phyloP scores from a whole-genome alignment of 2,113 vertebrate genomes.

The Elgaria multicarinata region DNA sequence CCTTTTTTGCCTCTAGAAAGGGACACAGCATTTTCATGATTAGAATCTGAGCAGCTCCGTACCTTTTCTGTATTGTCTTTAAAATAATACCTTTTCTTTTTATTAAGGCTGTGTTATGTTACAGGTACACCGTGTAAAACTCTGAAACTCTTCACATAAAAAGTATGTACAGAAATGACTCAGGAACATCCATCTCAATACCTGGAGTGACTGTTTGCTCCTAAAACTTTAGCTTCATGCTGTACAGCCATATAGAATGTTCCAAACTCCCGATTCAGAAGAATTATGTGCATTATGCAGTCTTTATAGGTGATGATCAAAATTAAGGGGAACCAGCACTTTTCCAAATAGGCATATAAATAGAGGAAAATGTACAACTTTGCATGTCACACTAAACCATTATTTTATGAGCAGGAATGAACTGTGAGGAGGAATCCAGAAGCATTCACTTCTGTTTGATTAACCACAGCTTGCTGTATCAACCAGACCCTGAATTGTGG shows the following conservation, averaged over 20 bases:
- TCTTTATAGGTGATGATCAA: background rate
- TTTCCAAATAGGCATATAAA: background rate
- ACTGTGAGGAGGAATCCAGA: background rate
- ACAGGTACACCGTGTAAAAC: constrained; percentile 43
- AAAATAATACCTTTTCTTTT: constrained; percentile 72
- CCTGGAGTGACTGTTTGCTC: background rate
- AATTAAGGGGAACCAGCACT: background rate
- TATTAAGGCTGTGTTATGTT: constrained; percentile 85
- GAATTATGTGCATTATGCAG: background rate
- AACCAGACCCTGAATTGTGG: background rate
- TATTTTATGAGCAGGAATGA: background rate
- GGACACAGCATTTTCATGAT: constrained; percentile 77
- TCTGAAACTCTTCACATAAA: background rate
- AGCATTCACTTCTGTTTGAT: background rate
- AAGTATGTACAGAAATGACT: background rate
- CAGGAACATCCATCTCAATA: background rate
- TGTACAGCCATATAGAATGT: rapidly evolving
- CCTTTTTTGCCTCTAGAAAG: constrained; percentile 82
- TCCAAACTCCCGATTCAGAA: background rate
- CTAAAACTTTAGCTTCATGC: background rate
- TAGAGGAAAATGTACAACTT: background rate
- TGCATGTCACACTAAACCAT: background rate
- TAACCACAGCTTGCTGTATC: background rate
- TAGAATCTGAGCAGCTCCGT: constrained; percentile 73
- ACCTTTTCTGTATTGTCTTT: constrained; percentile 75